phyloP scores from a whole-genome alignment of 2,113 vertebrate genomes.

The human region DNA sequence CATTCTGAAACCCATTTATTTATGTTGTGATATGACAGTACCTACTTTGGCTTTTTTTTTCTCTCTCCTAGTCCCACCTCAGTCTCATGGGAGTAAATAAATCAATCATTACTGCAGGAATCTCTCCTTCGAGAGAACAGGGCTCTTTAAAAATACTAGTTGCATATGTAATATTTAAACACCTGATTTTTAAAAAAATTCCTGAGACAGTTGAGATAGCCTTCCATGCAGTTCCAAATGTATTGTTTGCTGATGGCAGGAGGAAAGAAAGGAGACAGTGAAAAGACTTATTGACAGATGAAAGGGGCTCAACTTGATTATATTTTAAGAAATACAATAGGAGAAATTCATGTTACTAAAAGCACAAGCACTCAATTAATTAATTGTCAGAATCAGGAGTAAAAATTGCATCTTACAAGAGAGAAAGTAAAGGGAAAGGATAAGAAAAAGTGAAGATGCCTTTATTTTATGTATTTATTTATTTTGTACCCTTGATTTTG shows the following conservation, averaged over 20 bases:
- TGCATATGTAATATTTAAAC: constrained; percentile 15
- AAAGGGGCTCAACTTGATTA: constrained; percentile 82
- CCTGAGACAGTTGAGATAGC: constrained; percentile 55
- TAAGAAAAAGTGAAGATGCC: background rate
- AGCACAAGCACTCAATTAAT: constrained; percentile 80
- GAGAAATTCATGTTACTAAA: constrained; percentile 69
- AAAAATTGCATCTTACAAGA: constrained; percentile 67
- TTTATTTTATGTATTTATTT: background rate
- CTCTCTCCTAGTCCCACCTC: background rate
- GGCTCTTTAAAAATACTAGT: constrained; percentile 8
- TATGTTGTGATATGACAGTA: background rate
- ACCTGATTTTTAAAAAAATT: background rate
- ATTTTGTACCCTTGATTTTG: background rate
- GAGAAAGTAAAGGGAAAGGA: constrained; percentile 4
- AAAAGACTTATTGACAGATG: constrained; percentile 74
- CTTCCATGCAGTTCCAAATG: constrained; percentile 40
- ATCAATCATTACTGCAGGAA: background rate
- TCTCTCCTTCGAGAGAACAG: background rate
- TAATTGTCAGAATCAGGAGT: constrained; percentile 82
- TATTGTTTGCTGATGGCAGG: constrained; percentile 64
- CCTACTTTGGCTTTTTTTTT: background rate
- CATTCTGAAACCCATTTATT: constrained; percentile 68
- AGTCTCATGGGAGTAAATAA: constrained; percentile 5
- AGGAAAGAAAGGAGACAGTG: constrained; percentile 75
- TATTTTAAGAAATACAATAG: constrained; percentile 83